These are phyloP conservation scores for Periplaneta americana DNA, from an alignment of 1,140 invertebrate species.

Conservation along the genomic window DNA sequence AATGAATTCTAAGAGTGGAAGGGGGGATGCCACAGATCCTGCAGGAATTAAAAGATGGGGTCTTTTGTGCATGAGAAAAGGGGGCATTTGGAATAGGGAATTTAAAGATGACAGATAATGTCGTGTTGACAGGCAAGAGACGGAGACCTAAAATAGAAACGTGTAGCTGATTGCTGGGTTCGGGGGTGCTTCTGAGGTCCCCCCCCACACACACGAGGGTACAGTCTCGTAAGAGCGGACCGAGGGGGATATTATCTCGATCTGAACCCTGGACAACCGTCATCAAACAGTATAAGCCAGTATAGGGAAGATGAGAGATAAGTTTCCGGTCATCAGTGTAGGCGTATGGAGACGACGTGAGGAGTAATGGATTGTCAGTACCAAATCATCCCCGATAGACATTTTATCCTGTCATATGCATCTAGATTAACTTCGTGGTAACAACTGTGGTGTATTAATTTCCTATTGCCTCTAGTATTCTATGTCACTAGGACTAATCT, in stretches of 20 bases:
- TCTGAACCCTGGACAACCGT: neutral
- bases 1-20: neutral
- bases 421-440: too few species aligned
- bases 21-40: neutral
- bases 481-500: too few species aligned
- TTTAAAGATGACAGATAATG: slow-evolving; percentile 9
- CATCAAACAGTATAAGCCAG: neutral
- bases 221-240: neutral
- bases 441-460: neutral
- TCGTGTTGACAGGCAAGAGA: slow-evolving; percentile 3
- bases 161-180: neutral
- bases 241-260: neutral
- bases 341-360: neutral
- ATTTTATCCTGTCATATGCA: too few species aligned
- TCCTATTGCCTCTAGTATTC: neutral
- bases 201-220: neutral
- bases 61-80: neutral
- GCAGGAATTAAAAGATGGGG: neutral
- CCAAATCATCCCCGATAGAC: neutral
- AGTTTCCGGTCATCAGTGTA: neutral
- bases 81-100: neutral
- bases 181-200: neutral
- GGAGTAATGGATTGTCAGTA: neutral
- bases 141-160: neutral
- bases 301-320: neutral